Conservation (phyloP, 1,140 invertebrate genomes). For the Bombus sylvicola region DNA sequence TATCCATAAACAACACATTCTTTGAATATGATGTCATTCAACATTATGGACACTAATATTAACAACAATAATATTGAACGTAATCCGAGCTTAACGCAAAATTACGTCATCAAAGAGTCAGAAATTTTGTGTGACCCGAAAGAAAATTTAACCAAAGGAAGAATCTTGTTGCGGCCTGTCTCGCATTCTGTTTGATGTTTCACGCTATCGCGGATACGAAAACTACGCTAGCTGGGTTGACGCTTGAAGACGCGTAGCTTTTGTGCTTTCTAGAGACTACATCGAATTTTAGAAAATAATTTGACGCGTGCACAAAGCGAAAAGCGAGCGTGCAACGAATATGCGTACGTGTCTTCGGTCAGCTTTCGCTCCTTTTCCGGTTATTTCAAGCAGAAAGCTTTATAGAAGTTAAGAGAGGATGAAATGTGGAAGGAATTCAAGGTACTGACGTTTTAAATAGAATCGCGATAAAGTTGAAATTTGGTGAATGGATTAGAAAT, state of each 20-base stretch:
- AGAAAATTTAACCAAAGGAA: neutral
- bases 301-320: neutral
- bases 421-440: neutral
- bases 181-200: conserved; percentile 17
- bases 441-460: neutral
- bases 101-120: too few relatives aligned
- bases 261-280: neutral
- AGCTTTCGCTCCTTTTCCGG: neutral
- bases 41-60: too few relatives aligned
- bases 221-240: too few relatives aligned
- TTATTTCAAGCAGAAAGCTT: neutral
- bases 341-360: neutral
- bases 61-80: too few relatives aligned
- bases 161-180: neutral
- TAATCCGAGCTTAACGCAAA: too few relatives aligned
- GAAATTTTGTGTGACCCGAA: neutral
- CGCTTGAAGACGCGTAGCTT: neutral
- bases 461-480: neutral
- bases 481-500: neutral
- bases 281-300: conserved; percentile 12
- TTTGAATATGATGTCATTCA: too few relatives aligned
- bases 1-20: too few relatives aligned
- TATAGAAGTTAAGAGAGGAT: too few relatives aligned
- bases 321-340: neutral
- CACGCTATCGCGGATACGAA: neutral